Conservation (phyloP, 35 echinoderm and acorn worm genomes). For the Anneissia japonica region DNA sequence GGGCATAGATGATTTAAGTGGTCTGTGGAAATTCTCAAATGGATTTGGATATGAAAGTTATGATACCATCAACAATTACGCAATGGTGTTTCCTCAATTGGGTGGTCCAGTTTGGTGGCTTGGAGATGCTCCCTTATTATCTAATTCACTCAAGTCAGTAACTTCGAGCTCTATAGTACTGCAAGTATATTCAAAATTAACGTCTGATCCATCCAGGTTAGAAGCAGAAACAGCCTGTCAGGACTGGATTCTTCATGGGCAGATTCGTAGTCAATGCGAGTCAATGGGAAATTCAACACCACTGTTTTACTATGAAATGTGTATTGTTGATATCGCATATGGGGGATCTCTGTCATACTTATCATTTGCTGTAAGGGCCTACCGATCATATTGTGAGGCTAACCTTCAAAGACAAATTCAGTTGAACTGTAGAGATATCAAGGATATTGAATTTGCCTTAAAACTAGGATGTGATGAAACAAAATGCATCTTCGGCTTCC, state of each 20-base stretch:
- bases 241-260: conserved; percentile 29
- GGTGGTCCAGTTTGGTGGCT: conserved; percentile 49
- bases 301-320: conserved; percentile 58
- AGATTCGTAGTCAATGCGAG: conserved; percentile 34
- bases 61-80: conserved; percentile 30
- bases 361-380: conserved; percentile 20
- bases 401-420: background rate
- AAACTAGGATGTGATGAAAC: conserved; percentile 53
- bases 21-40: conserved; percentile 68
- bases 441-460: conserved; percentile 18
- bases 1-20: conserved; percentile 19
- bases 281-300: conserved; percentile 31
- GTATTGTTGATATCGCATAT: conserved; percentile 45
- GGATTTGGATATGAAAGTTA: conserved; percentile 26
- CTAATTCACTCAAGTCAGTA: background rate
- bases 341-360: background rate
- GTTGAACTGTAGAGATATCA: conserved; percentile 44
- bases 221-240: conserved; percentile 45
- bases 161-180: conserved; percentile 25
- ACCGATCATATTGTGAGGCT: conserved; percentile 45
- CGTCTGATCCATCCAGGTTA: background rate
- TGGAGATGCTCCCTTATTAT: conserved; percentile 28
- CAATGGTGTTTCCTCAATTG: conserved; percentile 25
- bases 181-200: conserved; percentile 45
- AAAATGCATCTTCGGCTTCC: conserved; percentile 51